Percentiles rank a stretch among this genome's conserved stretches.
Conservation (phyloP, 2,888 invertebrate genomes). For the Diarsia mendica region DNA sequence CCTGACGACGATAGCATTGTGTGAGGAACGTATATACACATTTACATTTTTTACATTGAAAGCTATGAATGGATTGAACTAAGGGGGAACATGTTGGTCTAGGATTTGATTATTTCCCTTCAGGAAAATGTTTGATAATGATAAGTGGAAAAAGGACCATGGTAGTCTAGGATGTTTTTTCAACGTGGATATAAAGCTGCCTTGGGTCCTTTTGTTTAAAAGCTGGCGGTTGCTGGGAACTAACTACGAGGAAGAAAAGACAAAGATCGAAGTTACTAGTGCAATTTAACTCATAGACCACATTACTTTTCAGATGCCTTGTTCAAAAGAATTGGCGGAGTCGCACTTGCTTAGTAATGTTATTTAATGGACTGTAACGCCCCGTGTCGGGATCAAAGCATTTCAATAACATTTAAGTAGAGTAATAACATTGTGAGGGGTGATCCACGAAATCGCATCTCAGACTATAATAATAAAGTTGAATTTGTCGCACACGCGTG, state of each 20-base stretch:
- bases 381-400: conserved; percentile 72
- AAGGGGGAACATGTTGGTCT: not conserved
- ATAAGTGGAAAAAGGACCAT: too few relatives aligned
- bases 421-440: conserved; percentile 79
- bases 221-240: not conserved
- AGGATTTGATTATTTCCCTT: too few relatives aligned
- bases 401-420: conserved; percentile 79
- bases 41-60: conserved; percentile 20
- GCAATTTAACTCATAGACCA: conserved; percentile 37
- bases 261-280: conserved; percentile 13
- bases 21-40: conserved; percentile 8
- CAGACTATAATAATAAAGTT: conserved; percentile 81
- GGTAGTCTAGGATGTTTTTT: not conserved
- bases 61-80: not conserved
- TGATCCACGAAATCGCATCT: conserved; percentile 82
- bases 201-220: too few relatives aligned
- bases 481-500: conserved; percentile 81
- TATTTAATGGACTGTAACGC: conserved; percentile 69
- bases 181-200: not conserved
- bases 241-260: not conserved
- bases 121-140: too few relatives aligned
- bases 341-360: conserved; percentile 61
- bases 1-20: conserved; percentile 32
- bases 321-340: conserved; percentile 58
- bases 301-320: conserved; percentile 41